phyloP scores from a whole-genome alignment of 2,797 vertebrate species.

The Pelobates cultripes region DNA sequence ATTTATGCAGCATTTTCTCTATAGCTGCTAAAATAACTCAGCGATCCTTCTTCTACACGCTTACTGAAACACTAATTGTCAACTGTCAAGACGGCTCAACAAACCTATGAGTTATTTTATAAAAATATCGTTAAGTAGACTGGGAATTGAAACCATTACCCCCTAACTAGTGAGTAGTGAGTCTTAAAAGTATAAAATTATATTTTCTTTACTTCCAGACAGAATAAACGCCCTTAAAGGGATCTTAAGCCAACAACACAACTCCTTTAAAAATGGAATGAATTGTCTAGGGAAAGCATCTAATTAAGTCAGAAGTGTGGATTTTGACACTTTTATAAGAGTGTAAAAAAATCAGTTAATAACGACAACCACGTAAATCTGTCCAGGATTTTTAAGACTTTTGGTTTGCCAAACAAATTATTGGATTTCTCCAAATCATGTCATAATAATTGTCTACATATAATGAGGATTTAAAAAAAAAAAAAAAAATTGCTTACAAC shows the following conservation, averaged over 20 bases:
- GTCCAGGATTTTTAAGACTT: slow-evolving; percentile 33
- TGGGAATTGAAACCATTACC: no score
- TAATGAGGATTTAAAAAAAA: no score
- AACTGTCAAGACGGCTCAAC: no score
- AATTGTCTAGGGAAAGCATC: slow-evolving; percentile 36
- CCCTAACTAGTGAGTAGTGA: neutral
- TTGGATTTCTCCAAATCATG: slow-evolving; percentile 43
- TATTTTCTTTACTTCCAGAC: slow-evolving; percentile 3
- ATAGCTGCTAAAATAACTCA: no score
- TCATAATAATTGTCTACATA: neutral
- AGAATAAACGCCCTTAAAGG: slow-evolving; percentile 6
- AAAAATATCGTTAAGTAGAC: no score
- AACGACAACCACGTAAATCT: slow-evolving; percentile 51
- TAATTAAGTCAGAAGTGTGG: slow-evolving; percentile 45
- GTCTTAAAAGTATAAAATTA: neutral
- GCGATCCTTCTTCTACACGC: no score
- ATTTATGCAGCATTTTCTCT: no score
- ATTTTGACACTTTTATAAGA: slow-evolving; percentile 52
- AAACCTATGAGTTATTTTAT: no score
- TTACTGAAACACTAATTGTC: no score
- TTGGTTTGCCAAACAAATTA: slow-evolving; percentile 47
- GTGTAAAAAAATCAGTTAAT: slow-evolving; percentile 40
- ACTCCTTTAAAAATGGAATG: slow-evolving; percentile 25
- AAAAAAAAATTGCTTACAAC: neutral
- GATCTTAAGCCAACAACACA: slow-evolving; percentile 5